Conservation (phyloP, 2,113 vertebrate species). For the Rhinogobius similis region DNA sequence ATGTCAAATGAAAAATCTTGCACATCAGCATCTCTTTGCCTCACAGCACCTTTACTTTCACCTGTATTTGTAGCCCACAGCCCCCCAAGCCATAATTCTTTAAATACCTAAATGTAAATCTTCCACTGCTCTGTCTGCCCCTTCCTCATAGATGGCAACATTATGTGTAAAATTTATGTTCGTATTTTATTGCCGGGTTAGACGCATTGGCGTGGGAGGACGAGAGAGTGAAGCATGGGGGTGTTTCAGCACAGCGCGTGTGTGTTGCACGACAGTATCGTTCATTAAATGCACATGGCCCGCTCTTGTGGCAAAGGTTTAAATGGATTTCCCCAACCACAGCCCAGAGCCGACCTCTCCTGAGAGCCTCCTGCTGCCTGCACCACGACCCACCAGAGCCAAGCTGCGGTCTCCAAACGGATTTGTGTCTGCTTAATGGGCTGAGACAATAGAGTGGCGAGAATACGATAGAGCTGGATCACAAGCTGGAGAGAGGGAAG, state of each 20-base stretch:
- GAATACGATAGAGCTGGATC: conserved; percentile 60
- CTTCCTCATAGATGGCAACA: not conserved
- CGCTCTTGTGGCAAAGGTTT: conserved; percentile 58
- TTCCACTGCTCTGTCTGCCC: not conserved
- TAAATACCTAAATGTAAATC: conserved; percentile 22
- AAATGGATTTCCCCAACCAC: conserved; percentile 60
- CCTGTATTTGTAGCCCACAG: conserved; percentile 9
- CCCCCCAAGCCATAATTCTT: conserved; percentile 2
- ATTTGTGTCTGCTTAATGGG: conserved; percentile 75
- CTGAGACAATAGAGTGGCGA: conserved; percentile 65
- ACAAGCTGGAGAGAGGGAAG: conserved; percentile 20
- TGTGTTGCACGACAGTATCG: conserved; percentile 18
- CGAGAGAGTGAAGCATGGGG: not conserved
- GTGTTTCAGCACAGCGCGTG: conserved; percentile 3
- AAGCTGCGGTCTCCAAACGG: conserved; percentile 60
- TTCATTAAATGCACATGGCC: conserved; percentile 47
- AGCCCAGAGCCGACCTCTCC: conserved; percentile 47
- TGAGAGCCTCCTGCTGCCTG: conserved; percentile 53
- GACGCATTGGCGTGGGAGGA: not conserved
- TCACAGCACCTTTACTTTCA: not conserved
- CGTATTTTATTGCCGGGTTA: conserved; percentile 22
- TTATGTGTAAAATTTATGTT: conserved; percentile 23
- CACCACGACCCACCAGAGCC: conserved; percentile 43
- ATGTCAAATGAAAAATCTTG: not conserved
- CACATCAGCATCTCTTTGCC: not conserved